These are phyloP conservation scores for Apostichopus parvimensis DNA, from an alignment of 35 echinoderm and acorn worm species.

Conservation along the genomic window DNA sequence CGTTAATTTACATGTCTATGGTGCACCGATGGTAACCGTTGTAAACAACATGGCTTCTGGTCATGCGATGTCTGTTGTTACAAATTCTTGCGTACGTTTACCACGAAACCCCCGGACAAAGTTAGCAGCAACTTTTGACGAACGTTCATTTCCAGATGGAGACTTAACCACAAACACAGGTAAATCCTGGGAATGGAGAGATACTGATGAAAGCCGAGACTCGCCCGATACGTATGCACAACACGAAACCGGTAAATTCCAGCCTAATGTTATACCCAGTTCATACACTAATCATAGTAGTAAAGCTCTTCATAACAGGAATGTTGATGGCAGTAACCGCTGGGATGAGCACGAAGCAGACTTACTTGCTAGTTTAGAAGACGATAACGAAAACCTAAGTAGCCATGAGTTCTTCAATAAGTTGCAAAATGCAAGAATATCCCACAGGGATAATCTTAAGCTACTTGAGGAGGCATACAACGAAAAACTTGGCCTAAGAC, in stretches of 20 bases:
- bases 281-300: background rate
- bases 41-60: slow-evolving; percentile 91
- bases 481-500: slow-evolving; percentile 45
- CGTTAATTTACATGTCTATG: background rate
- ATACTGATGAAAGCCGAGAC: background rate
- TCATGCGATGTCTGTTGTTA: slow-evolving; percentile 85
- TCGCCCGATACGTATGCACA: background rate
- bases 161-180: slow-evolving; percentile 24
- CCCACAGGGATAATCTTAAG: slow-evolving; percentile 75
- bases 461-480: slow-evolving; percentile 78
- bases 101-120: slow-evolving; percentile 83
- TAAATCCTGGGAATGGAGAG: background rate
- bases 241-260: background rate
- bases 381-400: slow-evolving; percentile 68
- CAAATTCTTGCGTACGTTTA: slow-evolving; percentile 84
- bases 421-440: slow-evolving; percentile 63
- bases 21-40: background rate
- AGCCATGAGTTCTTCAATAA: slow-evolving; percentile 87
- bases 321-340: background rate
- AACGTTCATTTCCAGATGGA: slow-evolving; percentile 50
- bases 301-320: background rate
- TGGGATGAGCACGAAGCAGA: slow-evolving; percentile 44
- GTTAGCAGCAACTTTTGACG: slow-evolving; percentile 75
- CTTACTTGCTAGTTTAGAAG: slow-evolving; percentile 70
- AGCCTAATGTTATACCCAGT: slow-evolving; percentile 22